Evolutionary conservation across 2,797 vertebrate species (phyloP).

Genomic region (Euphonia xanthogaster): DNA sequence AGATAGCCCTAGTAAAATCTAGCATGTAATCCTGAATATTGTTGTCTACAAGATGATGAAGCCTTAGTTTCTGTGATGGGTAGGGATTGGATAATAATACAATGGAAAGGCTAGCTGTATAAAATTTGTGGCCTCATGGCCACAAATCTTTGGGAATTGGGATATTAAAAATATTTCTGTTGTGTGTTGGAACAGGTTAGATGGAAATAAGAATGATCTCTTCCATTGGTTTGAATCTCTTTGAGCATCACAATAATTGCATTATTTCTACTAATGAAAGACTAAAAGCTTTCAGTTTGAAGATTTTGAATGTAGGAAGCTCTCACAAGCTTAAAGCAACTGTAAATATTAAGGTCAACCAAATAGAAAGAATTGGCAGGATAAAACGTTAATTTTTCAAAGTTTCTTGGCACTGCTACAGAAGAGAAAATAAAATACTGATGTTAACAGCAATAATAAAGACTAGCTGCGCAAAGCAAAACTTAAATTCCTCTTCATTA

Average conservation of each 20-base stretch:
- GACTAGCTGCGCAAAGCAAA: neutral
- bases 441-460: neutral
- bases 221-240: neutral
- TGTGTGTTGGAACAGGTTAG: neutral
- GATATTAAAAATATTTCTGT: neutral
- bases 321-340: neutral
- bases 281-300: neutral
- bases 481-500: neutral
- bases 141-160: neutral
- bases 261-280: neutral
- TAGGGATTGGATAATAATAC: neutral
- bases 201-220: neutral
- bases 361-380: neutral
- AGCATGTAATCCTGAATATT: neutral
- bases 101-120: neutral
- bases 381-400: neutral
- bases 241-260: neutral
- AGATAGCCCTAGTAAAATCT: neutral
- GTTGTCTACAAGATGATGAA: neutral
- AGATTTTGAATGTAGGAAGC: neutral
- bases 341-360: neutral
- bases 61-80: neutral
- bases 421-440: neutral
- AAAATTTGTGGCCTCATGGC: neutral
- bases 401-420: neutral